Base-by-base conservation (phyloP, 1,140 invertebrate genomes). In the Aporrectodea caliginosa region DNA sequence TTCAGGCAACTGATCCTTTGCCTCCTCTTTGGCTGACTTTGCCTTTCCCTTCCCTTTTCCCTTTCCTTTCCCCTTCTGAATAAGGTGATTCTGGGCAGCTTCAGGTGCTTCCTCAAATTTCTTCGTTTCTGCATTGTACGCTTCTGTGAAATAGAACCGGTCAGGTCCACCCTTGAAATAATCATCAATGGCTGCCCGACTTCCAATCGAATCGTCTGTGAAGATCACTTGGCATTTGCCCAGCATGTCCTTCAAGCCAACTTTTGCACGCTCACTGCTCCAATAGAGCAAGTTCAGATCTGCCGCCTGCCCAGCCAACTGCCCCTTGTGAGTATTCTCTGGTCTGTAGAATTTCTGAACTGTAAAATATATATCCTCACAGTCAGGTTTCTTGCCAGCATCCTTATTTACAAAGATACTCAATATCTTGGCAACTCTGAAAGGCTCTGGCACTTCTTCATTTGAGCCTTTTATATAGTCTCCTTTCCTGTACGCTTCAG, bases 271-370 rank as follows among this genome's bases (percentile, higher is more conserved):
- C 90, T 94, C 92, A 33, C 93, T 90, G 73, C 91, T 92, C 92
- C 93, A 94, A 86, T 93, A 95, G 0, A 95, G 84, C 69, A 92
- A 86, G 85, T 94, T 94, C 6, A 94, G 84, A 86, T 95, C 93
- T 71, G 91, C 87, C 78, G 92, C 90, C 79, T 91, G 89, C 1
- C 81, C 83, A 22, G 85, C 81, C 6, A 69, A 12, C 0, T 82
- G 27, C 75, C 90, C 90, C 81, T 90, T 91, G 74, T 91, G 90
- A 6, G 93, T 94, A 84, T 94, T 92, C 88, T 94, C 93, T 0
- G 93, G 93, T 82, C 93, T 90, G 83, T 93, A 94, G 84, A 94
- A 90, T 82, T 93, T 91, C 77, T 91, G 90, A 0, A 94, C 91
- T 85, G 88, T 90, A 1, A 94, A 85, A 81, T 90, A 91, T 68